Evolutionary conservation across 2,113 vertebrate species (phyloP), one percentile per base, ranked within the genome.

Genomic region (Hemiprocne comata): DNA sequence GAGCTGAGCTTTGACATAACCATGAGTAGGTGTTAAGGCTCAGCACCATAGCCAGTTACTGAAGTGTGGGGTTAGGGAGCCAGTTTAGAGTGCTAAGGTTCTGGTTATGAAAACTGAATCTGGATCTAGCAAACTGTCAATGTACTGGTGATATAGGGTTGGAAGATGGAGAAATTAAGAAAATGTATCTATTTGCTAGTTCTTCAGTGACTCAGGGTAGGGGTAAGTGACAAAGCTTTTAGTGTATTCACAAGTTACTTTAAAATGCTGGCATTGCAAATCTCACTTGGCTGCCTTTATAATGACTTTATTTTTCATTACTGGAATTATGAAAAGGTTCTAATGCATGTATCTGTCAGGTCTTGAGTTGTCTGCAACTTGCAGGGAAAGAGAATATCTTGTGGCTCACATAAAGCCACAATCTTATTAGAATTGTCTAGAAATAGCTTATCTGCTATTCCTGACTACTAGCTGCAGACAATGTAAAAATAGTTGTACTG

Each of bases 291-390:
- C 73, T 94, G 71, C 57, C 38, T 78, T 89, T 78, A 77, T 77
- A 93, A 78, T 55, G 31, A 65, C 74, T 89, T 94, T 93, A 55
- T 55, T 92, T 92, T 94, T 94, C 65, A 81, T 93, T 95, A 44
- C 58, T 84, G 48, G 81, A 96, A 95, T 80, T 64, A 82, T 83
- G 40, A 44, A 85, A 79, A 70, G 21, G 51, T 90, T 94, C 60
- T 83, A 67, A 92, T 1, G 2, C 8, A 14, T n/a, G 18, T 51
- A 66, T 78, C 53, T 57, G 15, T 89, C 44, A 70, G 60, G 21
- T 65, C 42, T 79, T 67, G 70, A 90, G 48, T 77, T 89, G 51
- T 57, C 58, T 57, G n/a, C 58, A 66, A 31, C 79, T 91, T 88
- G 55, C 33, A 62, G 33, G 13, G 31, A 60, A 85, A 88, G 14